A percentile compares a stretch with the other conserved stretches of the same genome.
phyloP scores from a whole-genome alignment of 2,113 vertebrate genomes.

The Pluvianellus socialis region DNA sequence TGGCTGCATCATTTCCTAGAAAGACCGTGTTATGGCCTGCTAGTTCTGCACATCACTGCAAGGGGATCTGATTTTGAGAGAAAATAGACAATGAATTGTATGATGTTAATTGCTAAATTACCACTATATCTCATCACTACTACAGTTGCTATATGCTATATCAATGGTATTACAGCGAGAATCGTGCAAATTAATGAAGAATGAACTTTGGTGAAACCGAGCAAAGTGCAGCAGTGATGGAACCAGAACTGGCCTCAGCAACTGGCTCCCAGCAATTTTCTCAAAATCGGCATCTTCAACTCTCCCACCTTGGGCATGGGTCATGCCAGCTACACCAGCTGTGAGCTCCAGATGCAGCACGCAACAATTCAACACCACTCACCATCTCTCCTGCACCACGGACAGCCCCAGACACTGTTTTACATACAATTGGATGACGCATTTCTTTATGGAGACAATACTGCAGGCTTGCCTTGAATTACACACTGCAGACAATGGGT shows the following conservation, averaged over 20 bases:
- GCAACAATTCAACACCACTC: background rate
- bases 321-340: background rate
- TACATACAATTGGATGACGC: background rate
- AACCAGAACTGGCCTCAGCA: background rate
- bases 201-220: background rate
- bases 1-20: background rate
- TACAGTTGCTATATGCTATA: background rate
- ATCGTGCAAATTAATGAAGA: background rate
- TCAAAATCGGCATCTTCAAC: background rate
- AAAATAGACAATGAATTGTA: background rate
- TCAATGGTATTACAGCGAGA: background rate
- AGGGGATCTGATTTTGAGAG: background rate
- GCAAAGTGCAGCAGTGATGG: background rate
- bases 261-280: background rate
- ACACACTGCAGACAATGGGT: background rate
- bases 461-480: background rate
- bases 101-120: background rate
- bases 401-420: background rate
- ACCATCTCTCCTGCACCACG: background rate
- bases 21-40: background rate
- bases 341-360: background rate
- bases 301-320: background rate
- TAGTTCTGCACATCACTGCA: rapidly evolving
- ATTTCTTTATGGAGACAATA: background rate
- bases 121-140: background rate